A percentile compares a stretch with the other conserved stretches of the same genome.
These are phyloP conservation scores for Okamejei kenojei DNA, from an alignment of 2,797 vertebrate genomes.

Conservation along the genomic window DNA sequence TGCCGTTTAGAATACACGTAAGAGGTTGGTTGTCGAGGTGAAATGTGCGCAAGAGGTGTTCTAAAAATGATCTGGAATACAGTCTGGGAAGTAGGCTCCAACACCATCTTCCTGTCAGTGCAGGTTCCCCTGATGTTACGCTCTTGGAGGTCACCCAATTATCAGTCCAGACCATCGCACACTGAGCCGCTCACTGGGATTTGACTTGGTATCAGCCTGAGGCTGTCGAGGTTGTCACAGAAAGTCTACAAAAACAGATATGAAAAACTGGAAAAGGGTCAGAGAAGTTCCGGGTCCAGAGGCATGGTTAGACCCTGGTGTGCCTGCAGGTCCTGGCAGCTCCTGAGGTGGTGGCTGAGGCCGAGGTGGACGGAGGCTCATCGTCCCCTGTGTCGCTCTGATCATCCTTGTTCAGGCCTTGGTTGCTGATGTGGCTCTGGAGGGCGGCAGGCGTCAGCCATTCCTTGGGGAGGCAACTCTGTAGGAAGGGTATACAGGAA, in stretches of 20 bases:
- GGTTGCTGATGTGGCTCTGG: slow-evolving; percentile 87
- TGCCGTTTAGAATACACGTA: background rate
- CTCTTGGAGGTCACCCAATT: background rate
- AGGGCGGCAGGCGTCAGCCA: slow-evolving; percentile 87
- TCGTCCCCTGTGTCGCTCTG: slow-evolving; percentile 71
- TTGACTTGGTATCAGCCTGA: background rate
- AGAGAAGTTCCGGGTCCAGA: background rate
- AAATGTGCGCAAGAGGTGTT: background rate
- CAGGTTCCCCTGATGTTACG: no score
- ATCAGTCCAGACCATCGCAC: no score
- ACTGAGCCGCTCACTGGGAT: background rate
- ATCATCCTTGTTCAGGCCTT: slow-evolving; percentile 79
- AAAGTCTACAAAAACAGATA: slow-evolving; percentile 9
- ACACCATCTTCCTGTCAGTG: background rate
- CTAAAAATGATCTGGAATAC: background rate
- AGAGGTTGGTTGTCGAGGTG: background rate
- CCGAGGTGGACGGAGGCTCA: slow-evolving; percentile 66
- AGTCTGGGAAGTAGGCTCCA: background rate
- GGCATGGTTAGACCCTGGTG: slow-evolving; percentile 68
- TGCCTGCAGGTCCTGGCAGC: slow-evolving; percentile 76
- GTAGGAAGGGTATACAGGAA: slow-evolving; percentile 88
- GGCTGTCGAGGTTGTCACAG: background rate
- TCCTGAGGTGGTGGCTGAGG: slow-evolving; percentile 58
- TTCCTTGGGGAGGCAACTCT: slow-evolving; percentile 87
- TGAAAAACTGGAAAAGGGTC: slow-evolving; percentile 29